Evolutionary conservation across 2,797 vertebrate species (phyloP).

Genomic region (Macroramphosus scolopax): DNA sequence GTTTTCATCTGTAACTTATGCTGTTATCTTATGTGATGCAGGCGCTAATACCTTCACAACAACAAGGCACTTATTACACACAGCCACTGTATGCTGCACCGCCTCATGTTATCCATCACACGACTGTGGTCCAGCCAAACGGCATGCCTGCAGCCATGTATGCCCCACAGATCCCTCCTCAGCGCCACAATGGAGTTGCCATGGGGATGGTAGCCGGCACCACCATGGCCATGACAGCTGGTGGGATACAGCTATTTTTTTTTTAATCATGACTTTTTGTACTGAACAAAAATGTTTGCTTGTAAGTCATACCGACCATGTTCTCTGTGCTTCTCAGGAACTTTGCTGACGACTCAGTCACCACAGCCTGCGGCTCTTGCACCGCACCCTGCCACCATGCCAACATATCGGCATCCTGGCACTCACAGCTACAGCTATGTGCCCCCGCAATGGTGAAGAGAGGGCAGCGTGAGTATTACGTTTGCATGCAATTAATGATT

Average conservation of each 20-base stretch:
- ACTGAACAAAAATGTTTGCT: not conserved
- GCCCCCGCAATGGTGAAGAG: constrained; percentile 95
- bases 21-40: constrained; percentile 13
- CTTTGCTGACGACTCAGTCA: constrained; percentile 95
- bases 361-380: constrained; percentile 83
- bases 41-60: constrained; percentile 71
- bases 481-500: not conserved
- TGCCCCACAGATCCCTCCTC: constrained; percentile 82
- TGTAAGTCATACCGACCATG: not conserved
- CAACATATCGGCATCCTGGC: constrained; percentile 90
- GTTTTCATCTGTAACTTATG: no score
- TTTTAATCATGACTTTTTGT: not conserved
- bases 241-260: constrained; percentile 68
- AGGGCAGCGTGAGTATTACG: constrained; percentile 81
- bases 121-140: constrained; percentile 98
- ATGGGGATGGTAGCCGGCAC: constrained; percentile 99
- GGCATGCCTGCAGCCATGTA: constrained; percentile 97
- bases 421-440: constrained; percentile 98
- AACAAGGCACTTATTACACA: constrained; percentile 96
- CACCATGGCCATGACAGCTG: constrained; percentile 99
- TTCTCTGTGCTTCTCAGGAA: constrained; percentile 80
- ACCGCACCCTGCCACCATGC: constrained; percentile 91
- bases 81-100: constrained; percentile 96
- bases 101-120: constrained; percentile 98
- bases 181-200: constrained; percentile 85